phyloP scores from a whole-genome alignment of 1,140 invertebrate species.

The Zaprionus kolodkinae region DNA sequence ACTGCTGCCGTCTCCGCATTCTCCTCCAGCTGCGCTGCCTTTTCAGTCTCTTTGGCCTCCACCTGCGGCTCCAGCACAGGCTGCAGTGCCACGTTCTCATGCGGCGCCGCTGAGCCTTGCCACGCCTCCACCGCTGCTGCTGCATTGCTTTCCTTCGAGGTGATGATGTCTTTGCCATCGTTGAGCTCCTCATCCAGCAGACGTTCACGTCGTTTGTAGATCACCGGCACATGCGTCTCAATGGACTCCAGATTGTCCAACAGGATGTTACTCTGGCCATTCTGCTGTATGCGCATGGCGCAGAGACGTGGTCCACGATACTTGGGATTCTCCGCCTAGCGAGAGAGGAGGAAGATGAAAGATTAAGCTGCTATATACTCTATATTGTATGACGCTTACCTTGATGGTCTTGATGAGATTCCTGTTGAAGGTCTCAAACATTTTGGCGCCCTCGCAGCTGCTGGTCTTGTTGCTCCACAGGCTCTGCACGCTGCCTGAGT shows the following conservation, averaged over 20 bases:
- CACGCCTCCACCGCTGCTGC: constrained; percentile 64
- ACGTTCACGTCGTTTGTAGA: constrained; percentile 86
- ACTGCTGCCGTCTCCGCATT: background rate
- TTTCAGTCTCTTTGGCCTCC: constrained; percentile 60
- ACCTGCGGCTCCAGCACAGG: constrained; percentile 69
- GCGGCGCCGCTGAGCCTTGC: constrained; percentile 58
- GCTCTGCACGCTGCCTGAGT: constrained; percentile 79
- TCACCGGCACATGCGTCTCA: constrained; percentile 87
- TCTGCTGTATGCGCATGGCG: constrained; percentile 89
- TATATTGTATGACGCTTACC: constrained; percentile 46
- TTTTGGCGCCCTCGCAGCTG: constrained; percentile 82
- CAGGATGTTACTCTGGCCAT: constrained; percentile 90
- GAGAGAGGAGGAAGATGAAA: background rate
- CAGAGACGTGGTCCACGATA: constrained; percentile 88
- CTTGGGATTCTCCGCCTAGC: constrained; percentile 80
- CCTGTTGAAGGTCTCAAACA: constrained; percentile 83
- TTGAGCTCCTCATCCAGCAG: constrained; percentile 81
- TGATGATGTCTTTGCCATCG: constrained; percentile 83
- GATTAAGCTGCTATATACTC: background rate
- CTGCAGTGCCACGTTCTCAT: constrained; percentile 65
- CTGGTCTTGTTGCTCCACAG: constrained; percentile 82
- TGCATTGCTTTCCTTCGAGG: constrained; percentile 77
- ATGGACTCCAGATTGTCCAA: constrained; percentile 90
- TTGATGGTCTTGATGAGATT: constrained; percentile 84
- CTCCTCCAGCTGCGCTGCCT: constrained; percentile 3